Conservation (phyloP, 1,140 invertebrate species). For the Diploscapter pachys region DNA sequence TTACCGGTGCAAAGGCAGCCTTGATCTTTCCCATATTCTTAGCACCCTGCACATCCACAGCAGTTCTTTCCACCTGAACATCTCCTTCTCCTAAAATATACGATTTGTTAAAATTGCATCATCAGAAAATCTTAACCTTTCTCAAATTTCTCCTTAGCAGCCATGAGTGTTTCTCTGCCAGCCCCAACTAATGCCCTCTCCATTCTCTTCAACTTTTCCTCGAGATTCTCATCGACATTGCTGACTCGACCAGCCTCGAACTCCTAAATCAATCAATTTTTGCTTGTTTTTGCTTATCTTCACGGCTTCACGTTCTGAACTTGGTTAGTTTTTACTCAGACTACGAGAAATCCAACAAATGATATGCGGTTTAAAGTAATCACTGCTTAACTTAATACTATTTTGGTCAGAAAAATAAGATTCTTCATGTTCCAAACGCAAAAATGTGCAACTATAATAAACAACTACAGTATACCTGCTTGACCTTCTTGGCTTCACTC, state of each 20-base stretch:
- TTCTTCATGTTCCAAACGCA: too few relatives aligned
- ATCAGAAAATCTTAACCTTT: constrained; percentile 27
- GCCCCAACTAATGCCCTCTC: constrained; percentile 43
- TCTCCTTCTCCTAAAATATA: constrained; percentile 15
- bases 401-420: too few relatives aligned
- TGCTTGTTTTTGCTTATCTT: too few relatives aligned
- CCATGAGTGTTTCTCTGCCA: constrained; percentile 49
- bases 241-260: not conserved
- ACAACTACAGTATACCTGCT: constrained; percentile 5
- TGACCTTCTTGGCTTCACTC: constrained; percentile 25
- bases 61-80: constrained; percentile 18
- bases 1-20: constrained; percentile 21
- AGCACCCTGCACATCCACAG: constrained; percentile 24
- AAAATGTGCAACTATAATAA: too few relatives aligned
- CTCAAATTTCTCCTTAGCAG: constrained; percentile 49
- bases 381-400: too few relatives aligned
- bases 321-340: too few relatives aligned
- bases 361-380: too few relatives aligned
- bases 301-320: too few relatives aligned
- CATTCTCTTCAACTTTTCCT: constrained; percentile 41
- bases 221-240: constrained; percentile 40
- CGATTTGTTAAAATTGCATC: too few relatives aligned
- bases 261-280: too few relatives aligned
- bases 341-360: too few relatives aligned
- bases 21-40: constrained; percentile 27